A percentile compares a stretch with the other conserved stretches of the same genome.
Conservation (phyloP, 2,888 invertebrate species). For the Nudaria mundana region DNA sequence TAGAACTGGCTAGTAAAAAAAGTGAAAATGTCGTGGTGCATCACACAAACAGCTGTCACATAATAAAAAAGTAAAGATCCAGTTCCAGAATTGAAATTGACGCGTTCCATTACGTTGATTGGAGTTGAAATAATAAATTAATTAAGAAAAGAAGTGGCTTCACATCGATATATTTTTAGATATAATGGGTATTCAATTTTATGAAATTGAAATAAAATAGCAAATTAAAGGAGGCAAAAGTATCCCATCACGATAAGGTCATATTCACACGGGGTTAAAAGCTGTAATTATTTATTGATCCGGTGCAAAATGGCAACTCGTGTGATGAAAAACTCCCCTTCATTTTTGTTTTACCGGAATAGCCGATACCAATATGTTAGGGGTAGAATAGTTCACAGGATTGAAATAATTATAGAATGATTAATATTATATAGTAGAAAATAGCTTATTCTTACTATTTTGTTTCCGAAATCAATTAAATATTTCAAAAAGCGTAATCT, state of each 20-base stretch:
- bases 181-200: no score
- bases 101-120: constrained; percentile 67
- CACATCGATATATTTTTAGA: background rate
- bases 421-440: background rate
- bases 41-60: constrained; percentile 56
- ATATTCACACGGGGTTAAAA: constrained; percentile 63
- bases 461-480: no score
- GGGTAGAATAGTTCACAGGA: constrained; percentile 34
- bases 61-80: constrained; percentile 54
- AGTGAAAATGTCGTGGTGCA: constrained; percentile 35
- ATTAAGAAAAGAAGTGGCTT: constrained; percentile 54
- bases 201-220: no score
- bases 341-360: constrained; percentile 51
- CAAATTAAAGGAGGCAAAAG: constrained; percentile 20
- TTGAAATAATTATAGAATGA: constrained; percentile 14
- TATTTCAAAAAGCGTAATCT: no score
- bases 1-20: constrained; percentile 12
- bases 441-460: background rate
- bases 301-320: constrained; percentile 51
- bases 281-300: constrained; percentile 65
- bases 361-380: constrained; percentile 26
- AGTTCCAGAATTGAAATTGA: constrained; percentile 72
- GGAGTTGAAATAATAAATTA: constrained; percentile 69
- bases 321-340: constrained; percentile 46
- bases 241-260: constrained; percentile 46